phyloP scores from a whole-genome alignment of 2,888 invertebrate genomes.

The Erpobdella octoculata region DNA sequence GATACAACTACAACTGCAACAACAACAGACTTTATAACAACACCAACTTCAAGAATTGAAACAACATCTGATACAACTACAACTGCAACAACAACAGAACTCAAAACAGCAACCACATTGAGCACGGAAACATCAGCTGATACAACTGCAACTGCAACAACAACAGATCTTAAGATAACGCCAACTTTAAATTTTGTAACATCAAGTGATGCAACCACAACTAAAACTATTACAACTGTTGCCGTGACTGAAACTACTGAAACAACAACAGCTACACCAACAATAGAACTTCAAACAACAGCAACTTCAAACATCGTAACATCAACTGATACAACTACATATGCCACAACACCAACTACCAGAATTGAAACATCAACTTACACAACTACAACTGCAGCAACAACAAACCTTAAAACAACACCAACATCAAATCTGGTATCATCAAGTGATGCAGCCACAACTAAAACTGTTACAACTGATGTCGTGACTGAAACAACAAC shows the following conservation, averaged over 20 bases:
- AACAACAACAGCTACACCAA: constrained; percentile 11
- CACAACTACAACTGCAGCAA: not conserved
- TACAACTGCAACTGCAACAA: not conserved
- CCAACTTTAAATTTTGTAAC: no score
- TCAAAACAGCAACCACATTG: no score
- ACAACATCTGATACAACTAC: no score
- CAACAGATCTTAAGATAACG: not conserved
- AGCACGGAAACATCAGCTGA: no score
- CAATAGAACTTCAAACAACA: not conserved
- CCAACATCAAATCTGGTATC: not conserved
- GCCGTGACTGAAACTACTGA: not conserved
- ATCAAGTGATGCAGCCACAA: not conserved
- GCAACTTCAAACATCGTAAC: not conserved
- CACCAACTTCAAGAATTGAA: no score
- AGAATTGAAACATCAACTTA: not conserved
- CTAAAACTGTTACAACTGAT: not conserved
- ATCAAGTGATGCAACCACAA: not conserved
- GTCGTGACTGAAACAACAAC: no score
- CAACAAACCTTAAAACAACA: not conserved
- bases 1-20: no score
- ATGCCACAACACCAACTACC: not conserved
- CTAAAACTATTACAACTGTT: not conserved
- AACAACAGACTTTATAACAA: no score
- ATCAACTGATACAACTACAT: not conserved
- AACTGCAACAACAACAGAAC: not conserved